Base-by-base conservation (phyloP, 2,113 vertebrate species). In the Hippocampus comes region DNA sequence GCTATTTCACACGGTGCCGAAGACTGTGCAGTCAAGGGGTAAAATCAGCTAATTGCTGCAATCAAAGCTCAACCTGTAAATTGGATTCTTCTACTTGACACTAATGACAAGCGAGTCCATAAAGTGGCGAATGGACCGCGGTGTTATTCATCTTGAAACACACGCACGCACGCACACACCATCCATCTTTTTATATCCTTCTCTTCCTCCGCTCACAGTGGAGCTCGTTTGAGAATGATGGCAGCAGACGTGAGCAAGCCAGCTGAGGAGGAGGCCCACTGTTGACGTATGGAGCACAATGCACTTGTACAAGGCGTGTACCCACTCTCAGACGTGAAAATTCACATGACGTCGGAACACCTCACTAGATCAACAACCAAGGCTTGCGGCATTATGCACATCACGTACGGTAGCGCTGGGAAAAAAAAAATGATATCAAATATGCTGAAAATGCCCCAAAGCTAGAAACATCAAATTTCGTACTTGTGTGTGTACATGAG, bases 221-320 rank as follows among this genome's bases (percentile, higher is more conserved):
- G 43, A 20, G 51, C 65, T 72, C 75, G 76, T 81, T 68, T 82
- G 83, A 88, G 78, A 72, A 68, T 84, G 87, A 89, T 86, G 67
- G 78, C 75, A 86, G 81, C 72, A 81, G 78, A 88, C 80, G 78
- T 80, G 78, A 73, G 79, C 78, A 53, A 70, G 80, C 74, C 74
- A 64, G 63, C 63, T 53, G 71, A 70, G 70, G 76, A 77, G 30
- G 51, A 41, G 55, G 78, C 73, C 64, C 70, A 73, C 70, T 55
- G 67, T 75, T 74, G 23, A 66, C 4, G 23, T 46, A 48, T n/a
- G 64, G 25, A 8, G 23, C 23, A 23, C 42, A 48, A 48, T 25
- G 43, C 14, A 27, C 21, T 3, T 21, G 51, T 72, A 73, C 65
- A 57, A 77, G 69, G 21, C 66, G 57, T 5, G 10, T 48, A 78